phyloP scores from a whole-genome alignment of 2,888 invertebrate genomes.

The Augochlorella aurata region DNA sequence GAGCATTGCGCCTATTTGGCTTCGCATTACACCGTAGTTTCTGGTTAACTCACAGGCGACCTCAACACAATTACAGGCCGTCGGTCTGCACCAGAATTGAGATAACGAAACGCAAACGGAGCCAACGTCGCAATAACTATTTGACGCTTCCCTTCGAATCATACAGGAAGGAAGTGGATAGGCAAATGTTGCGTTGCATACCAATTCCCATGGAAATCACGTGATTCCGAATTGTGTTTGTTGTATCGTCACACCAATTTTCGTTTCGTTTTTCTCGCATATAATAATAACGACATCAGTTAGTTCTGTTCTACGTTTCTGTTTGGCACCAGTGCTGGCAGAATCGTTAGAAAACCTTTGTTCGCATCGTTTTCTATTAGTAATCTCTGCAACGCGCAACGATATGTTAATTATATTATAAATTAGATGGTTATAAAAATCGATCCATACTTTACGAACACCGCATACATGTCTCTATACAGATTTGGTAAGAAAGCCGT shows the following conservation, averaged over 20 bases:
- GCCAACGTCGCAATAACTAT: constrained; percentile 58
- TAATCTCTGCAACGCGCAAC: too few species aligned
- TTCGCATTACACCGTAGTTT: constrained; percentile 20
- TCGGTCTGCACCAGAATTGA: constrained; percentile 46
- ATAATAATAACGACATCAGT: not conserved
- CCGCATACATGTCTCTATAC: not conserved
- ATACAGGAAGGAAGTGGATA: constrained; percentile 77
- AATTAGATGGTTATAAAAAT: not conserved
- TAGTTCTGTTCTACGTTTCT: not conserved
- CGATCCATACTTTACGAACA: not conserved
- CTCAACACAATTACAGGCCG: constrained; percentile 37
- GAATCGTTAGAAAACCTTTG: not conserved
- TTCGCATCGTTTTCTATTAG: too few species aligned
- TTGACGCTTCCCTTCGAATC: constrained; percentile 67
- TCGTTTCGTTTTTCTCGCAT: not conserved
- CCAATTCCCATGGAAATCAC: constrained; percentile 63
- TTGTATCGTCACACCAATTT: not conserved
- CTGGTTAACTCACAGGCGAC: constrained; percentile 9
- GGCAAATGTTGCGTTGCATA: constrained; percentile 74
- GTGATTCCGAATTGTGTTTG: not conserved
- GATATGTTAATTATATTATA: not conserved
- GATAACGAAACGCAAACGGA: constrained; percentile 62
- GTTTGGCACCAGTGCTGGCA: not conserved
- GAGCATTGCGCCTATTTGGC: constrained; percentile 45
- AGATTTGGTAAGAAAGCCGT: not conserved